Evolutionary conservation across 2,113 vertebrate genomes (phyloP).

Genomic region (Herpetotheres cachinnans): DNA sequence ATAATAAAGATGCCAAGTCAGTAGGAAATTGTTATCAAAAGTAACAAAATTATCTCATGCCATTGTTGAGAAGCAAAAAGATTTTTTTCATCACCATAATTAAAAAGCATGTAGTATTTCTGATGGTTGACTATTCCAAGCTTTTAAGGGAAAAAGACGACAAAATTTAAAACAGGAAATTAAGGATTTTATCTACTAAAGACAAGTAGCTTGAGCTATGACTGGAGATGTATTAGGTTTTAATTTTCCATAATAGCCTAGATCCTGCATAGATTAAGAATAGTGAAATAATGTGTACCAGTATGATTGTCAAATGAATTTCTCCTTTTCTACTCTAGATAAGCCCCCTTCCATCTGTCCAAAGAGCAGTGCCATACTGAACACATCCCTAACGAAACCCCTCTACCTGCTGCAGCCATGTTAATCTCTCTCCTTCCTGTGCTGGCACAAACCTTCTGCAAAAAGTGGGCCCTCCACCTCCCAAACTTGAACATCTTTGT

Average conservation of each 20-base stretch:
- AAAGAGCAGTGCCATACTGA: background rate
- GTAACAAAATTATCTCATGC: background rate
- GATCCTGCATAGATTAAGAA: background rate
- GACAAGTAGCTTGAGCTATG: background rate
- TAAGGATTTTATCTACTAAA: background rate
- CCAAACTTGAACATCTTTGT: background rate
- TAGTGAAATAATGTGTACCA: background rate
- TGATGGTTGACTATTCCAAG: background rate
- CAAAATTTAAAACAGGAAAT: background rate
- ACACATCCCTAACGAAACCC: background rate
- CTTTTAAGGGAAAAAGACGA: background rate
- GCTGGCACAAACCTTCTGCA: background rate
- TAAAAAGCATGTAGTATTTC: background rate
- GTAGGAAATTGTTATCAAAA: background rate
- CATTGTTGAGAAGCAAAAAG: background rate
- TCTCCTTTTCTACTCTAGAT: background rate
- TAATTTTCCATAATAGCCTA: constrained; percentile 11
- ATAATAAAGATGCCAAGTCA: background rate
- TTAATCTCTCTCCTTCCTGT: background rate
- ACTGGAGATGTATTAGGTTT: background rate
- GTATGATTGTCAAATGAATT: background rate
- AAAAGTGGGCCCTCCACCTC: background rate
- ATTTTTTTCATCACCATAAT: background rate
- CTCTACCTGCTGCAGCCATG: background rate
- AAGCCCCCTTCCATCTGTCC: constrained; percentile 25